Conservation (phyloP, 2,888 invertebrate genomes). For the Bimastos eiseni region DNA sequence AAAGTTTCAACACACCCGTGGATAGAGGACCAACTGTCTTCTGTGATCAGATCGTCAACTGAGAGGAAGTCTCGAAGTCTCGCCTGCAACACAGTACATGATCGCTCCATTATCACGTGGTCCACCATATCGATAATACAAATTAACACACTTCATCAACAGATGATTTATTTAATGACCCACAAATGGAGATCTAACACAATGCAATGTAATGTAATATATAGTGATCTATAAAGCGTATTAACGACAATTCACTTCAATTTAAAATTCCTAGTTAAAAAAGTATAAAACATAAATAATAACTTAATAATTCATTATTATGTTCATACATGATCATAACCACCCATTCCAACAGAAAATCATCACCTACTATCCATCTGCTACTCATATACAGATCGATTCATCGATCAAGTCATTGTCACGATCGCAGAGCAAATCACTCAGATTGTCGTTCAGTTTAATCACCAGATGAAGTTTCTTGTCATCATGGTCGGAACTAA, state of each 20-base stretch:
- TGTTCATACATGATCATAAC: neutral
- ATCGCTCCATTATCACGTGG: conserved; percentile 77
- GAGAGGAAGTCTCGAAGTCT: conserved; percentile 72
- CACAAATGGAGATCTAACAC: too few species aligned
- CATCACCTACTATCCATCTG: too few species aligned
- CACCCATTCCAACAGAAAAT: neutral
- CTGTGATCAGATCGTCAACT: conserved; percentile 75
- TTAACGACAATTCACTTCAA: too few species aligned
- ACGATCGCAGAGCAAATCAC: conserved; percentile 72
- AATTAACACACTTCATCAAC: neutral
- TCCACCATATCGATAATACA: conserved; percentile 72
- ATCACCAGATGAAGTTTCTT: conserved; percentile 64
- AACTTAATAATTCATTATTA: too few species aligned
- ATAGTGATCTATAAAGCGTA: too few species aligned
- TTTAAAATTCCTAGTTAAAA: too few species aligned
- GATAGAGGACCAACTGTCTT: conserved; percentile 76
- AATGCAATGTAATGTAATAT: too few species aligned
- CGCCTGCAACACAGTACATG: conserved; percentile 74
- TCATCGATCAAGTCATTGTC: conserved; percentile 74
- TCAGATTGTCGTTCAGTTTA: conserved; percentile 70
- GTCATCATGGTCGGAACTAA: neutral
- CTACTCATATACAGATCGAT: too few species aligned
- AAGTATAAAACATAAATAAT: too few species aligned
- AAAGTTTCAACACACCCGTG: too few species aligned
- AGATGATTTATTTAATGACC: too few species aligned